phyloP scores from a whole-genome alignment of 2,888 invertebrate genomes.

The Caenorhabditis angaria region DNA sequence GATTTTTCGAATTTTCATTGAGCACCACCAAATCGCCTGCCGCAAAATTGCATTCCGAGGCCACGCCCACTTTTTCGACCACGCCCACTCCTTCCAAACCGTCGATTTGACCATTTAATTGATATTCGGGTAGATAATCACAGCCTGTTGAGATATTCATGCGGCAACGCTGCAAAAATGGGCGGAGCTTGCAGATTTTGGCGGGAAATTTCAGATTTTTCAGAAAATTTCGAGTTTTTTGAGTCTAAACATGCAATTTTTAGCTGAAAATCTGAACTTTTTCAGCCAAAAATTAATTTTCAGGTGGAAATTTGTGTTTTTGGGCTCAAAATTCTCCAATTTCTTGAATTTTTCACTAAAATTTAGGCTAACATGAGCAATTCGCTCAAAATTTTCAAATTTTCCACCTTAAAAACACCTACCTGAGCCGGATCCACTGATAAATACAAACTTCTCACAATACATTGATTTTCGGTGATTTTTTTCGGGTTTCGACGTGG shows the following conservation, averaged over 20 bases:
- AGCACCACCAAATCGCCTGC: slow-evolving; percentile 48
- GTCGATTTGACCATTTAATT: slow-evolving; percentile 68
- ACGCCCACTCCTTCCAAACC: slow-evolving; percentile 73
- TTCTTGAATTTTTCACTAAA: too few relatives aligned
- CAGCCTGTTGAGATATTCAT: slow-evolving; percentile 74
- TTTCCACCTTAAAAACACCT: background rate
- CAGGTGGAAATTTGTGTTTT: background rate
- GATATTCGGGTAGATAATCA: slow-evolving; percentile 72
- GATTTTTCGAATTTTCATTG: slow-evolving; percentile 39
- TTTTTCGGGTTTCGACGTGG: slow-evolving; percentile 13
- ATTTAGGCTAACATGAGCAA: too few relatives aligned
- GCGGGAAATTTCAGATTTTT: background rate
- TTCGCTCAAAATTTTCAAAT: too few relatives aligned
- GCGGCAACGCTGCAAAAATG: slow-evolving; percentile 70
- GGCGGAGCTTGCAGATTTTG: background rate
- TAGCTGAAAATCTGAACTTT: slow-evolving; percentile 1
- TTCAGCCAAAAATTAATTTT: too few relatives aligned
- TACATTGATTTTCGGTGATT: slow-evolving; percentile 39
- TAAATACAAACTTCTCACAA: slow-evolving; percentile 47
- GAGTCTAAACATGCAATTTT: background rate
- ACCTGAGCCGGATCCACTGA: slow-evolving; percentile 51
- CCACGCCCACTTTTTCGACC: slow-evolving; percentile 40
- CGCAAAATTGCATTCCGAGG: slow-evolving; percentile 19
- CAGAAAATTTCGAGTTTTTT: background rate
- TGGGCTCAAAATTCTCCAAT: background rate